phyloP scores from a whole-genome alignment of 2,797 vertebrate species.

The Sciurus vulgaris region DNA sequence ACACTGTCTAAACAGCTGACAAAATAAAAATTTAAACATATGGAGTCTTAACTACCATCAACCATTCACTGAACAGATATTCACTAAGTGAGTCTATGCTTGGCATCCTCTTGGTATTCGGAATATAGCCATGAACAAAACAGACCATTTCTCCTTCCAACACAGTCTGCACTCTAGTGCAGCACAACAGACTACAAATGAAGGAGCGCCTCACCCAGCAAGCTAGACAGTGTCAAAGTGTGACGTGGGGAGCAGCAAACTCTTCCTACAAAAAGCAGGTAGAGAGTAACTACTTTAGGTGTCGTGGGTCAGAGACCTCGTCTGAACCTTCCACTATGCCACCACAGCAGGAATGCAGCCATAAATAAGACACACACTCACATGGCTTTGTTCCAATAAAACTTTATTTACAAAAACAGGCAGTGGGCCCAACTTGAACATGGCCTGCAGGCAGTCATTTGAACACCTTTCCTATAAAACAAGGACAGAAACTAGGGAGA shows the following conservation, averaged over 20 bases:
- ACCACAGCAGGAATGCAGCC: background rate
- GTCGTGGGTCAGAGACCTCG: background rate
- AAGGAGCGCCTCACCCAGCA: background rate
- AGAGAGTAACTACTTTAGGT: background rate
- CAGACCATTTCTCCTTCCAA: background rate
- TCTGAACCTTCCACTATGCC: background rate
- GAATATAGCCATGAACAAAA: background rate
- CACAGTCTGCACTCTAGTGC: background rate
- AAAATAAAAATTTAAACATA: background rate
- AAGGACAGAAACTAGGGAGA: background rate
- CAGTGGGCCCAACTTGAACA: background rate
- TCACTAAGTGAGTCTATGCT: background rate
- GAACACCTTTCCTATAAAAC: background rate
- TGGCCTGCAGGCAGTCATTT: background rate
- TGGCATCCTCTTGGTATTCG: background rate
- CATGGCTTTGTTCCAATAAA: constrained; percentile 11
- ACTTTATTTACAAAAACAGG: constrained; percentile 50
- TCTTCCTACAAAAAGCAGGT: background rate
- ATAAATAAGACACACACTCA: background rate
- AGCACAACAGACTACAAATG: background rate
- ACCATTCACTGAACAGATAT: constrained; percentile 13
- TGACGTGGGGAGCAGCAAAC: constrained; percentile 6
- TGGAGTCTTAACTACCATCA: background rate
- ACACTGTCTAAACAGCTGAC: background rate
- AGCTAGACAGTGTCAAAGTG: background rate